Evolutionary conservation across 1,140 invertebrate species (phyloP).

Genomic region (Zaprionus camerounensis): DNA sequence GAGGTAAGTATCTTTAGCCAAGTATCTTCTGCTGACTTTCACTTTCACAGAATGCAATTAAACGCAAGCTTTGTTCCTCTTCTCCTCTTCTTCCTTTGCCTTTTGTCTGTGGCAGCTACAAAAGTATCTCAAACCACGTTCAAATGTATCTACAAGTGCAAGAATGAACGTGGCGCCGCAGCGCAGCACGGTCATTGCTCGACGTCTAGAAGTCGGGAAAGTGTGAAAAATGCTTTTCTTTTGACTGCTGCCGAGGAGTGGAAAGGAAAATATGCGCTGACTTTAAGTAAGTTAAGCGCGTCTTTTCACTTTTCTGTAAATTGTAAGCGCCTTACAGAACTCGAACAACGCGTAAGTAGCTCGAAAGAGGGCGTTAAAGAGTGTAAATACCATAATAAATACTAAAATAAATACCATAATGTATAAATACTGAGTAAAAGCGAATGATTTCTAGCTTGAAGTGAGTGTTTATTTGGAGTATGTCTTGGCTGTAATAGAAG

Average conservation of each 20-base stretch:
- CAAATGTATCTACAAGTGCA: constrained; percentile 26
- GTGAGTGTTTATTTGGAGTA: not conserved
- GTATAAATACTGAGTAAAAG: not conserved
- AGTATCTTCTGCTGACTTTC: constrained; percentile 56
- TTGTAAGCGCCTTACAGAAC: constrained; percentile 37
- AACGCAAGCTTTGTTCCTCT: constrained; percentile 49
- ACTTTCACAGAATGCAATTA: constrained; percentile 74
- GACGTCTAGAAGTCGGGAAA: constrained; percentile 48
- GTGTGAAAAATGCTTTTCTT: constrained; percentile 45
- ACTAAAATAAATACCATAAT: not conserved
- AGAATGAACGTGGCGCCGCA: constrained; percentile 18
- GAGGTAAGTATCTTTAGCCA: constrained; percentile 25
- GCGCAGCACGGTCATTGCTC: constrained; percentile 29
- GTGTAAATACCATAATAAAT: not conserved
- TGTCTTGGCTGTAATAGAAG: not conserved
- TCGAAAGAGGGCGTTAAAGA: not conserved
- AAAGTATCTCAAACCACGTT: constrained; percentile 41
- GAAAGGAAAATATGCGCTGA: constrained; percentile 25
- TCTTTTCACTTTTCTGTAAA: constrained; percentile 30
- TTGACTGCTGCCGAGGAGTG: constrained; percentile 15
- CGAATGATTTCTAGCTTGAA: not conserved
- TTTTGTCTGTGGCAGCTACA: constrained; percentile 45
- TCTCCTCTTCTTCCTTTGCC: constrained; percentile 37
- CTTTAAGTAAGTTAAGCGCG: constrained; percentile 33
- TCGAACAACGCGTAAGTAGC: not conserved